These are phyloP conservation scores for Progne subis DNA, from an alignment of 2,113 vertebrate species.

Conservation along the genomic window DNA sequence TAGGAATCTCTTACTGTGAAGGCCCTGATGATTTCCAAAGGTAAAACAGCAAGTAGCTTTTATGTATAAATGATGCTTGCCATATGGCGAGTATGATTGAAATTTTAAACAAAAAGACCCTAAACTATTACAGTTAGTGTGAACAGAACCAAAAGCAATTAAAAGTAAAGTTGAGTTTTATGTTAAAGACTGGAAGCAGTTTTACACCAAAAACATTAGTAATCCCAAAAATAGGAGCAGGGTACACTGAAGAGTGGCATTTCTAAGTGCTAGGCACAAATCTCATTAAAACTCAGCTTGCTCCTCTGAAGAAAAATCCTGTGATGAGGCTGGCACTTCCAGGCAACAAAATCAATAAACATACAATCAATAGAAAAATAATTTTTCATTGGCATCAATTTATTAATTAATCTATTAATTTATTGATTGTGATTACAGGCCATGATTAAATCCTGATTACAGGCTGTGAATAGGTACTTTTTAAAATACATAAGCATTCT, in stretches of 20 bases:
- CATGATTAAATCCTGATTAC: conserved; percentile 45
- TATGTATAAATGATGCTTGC: conserved; percentile 74
- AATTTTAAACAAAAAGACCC: conserved; percentile 65
- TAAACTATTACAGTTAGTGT: conserved; percentile 54
- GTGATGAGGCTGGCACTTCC: neutral
- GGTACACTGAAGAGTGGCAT: neutral
- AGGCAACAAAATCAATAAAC: conserved; percentile 17
- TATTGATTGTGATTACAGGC: conserved; percentile 39
- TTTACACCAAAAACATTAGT: conserved; percentile 13
- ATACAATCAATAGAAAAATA: conserved; percentile 16
- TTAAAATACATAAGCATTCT: neutral
- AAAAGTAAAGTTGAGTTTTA: conserved; percentile 33
- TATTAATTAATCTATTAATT: conserved; percentile 51
- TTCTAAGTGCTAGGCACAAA: conserved; percentile 11
- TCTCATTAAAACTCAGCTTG: conserved; percentile 21
- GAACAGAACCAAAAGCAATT: conserved; percentile 61
- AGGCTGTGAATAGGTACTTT: conserved; percentile 1
- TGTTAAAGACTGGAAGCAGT: neutral
- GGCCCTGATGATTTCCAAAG: conserved; percentile 71
- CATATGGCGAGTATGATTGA: conserved; percentile 71
- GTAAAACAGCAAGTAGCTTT: conserved; percentile 75
- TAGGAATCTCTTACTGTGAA: conserved; percentile 75
- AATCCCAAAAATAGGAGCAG: neutral
- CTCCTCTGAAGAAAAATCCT: conserved; percentile 16
- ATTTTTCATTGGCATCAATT: neutral